Evolutionary conservation across 2,888 invertebrate species (phyloP).

Genomic region (Rhagophthalmus giganteus): DNA sequence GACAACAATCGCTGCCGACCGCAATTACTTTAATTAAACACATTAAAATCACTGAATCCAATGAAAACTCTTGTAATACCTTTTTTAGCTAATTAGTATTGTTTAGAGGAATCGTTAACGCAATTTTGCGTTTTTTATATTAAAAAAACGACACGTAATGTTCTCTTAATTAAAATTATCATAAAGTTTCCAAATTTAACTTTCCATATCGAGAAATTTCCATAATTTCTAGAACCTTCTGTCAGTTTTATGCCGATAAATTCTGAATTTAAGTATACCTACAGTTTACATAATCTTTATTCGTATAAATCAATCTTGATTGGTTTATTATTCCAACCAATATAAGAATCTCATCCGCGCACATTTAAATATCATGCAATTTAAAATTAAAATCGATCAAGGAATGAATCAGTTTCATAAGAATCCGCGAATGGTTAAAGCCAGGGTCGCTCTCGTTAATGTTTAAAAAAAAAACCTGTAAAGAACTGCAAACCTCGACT

Average conservation of each 20-base stretch:
- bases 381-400: too few species aligned
- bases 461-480: too few species aligned
- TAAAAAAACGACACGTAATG: too few species aligned
- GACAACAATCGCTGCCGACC: slow-evolving; percentile 34
- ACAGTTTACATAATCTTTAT: too few species aligned
- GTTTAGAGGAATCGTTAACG: too few species aligned
- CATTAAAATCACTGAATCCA: slow-evolving; percentile 38
- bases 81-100: slow-evolving; percentile 13
- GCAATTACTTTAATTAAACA: slow-evolving; percentile 16
- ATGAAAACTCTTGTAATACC: slow-evolving; percentile 35
- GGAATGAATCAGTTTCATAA: too few species aligned
- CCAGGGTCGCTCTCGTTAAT: too few species aligned
- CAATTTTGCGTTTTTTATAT: too few species aligned
- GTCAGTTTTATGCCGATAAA: background rate
- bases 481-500: too few species aligned
- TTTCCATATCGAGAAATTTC: background rate
- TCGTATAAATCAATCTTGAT: too few species aligned
- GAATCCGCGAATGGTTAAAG: too few species aligned
- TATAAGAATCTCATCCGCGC: background rate
- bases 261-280: background rate
- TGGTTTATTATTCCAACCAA: background rate
- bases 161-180: background rate
- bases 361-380: background rate
- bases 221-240: background rate
- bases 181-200: background rate